phyloP scores from a whole-genome alignment of 2,888 invertebrate genomes.

The Drosophila vallismaia region DNA sequence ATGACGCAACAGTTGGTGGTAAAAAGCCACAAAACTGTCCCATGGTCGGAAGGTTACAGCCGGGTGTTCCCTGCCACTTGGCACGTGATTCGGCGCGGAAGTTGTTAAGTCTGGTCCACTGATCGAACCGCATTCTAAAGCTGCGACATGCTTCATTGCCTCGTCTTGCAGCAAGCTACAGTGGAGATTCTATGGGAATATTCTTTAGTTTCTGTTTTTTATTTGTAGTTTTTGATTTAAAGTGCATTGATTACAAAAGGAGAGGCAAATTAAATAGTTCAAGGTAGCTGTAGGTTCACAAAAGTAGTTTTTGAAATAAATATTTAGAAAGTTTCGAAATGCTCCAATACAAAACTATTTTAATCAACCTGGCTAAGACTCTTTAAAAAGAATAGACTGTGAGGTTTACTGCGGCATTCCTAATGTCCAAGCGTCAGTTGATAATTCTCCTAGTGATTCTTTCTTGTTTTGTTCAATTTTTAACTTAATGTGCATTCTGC shows the following conservation, averaged over 20 bases:
- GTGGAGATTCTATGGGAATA: constrained; percentile 27
- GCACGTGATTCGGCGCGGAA: constrained; percentile 71
- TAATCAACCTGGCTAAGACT: neutral
- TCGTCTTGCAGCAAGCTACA: constrained; percentile 60
- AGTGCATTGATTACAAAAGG: neutral
- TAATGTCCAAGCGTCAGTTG: constrained; percentile 68
- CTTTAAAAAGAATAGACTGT: neutral
- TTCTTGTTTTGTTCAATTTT: constrained; percentile 21
- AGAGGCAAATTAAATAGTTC: neutral
- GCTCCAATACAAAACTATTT: neutral
- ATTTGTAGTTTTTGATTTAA: neutral
- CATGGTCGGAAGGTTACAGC: constrained; percentile 26
- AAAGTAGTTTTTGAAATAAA: too few species aligned
- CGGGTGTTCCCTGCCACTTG: constrained; percentile 30
- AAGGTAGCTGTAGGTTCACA: too few species aligned
- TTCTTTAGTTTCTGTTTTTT: neutral
- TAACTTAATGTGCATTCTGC: constrained; percentile 49
- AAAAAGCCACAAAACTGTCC: constrained; percentile 38
- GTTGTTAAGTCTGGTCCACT: constrained; percentile 68
- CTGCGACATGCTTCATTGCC: constrained; percentile 66
- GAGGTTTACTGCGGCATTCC: constrained; percentile 51
- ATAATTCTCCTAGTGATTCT: constrained; percentile 47
- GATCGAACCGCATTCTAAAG: constrained; percentile 66
- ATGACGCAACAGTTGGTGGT: constrained; percentile 37
- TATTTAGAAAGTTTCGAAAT: neutral